Conservation (phyloP, 2,888 invertebrate species). For the Bedellia somnulentella region DNA sequence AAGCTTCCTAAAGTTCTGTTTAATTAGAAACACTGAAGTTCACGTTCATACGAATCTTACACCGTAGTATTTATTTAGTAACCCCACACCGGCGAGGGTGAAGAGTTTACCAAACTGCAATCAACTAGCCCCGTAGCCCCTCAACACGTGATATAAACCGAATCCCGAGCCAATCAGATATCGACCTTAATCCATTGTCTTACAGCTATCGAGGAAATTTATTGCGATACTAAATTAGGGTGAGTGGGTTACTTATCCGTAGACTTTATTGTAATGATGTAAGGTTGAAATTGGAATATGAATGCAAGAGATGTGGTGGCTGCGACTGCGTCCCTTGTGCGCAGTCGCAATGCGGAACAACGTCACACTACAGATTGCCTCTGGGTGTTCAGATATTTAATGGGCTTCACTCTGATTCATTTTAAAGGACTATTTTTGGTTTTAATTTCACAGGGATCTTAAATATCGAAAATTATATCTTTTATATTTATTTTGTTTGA, state of each 20-base stretch:
- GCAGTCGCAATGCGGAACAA: conserved; percentile 40
- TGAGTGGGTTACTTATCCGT: conserved; percentile 18
- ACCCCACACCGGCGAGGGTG: conserved; percentile 22
- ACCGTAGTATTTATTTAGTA: conserved; percentile 20
- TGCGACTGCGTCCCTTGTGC: conserved; percentile 24
- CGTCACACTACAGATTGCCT: conserved; percentile 51
- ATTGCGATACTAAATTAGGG: conserved; percentile 11
- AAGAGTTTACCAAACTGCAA: conserved; percentile 41
- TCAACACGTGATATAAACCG: conserved; percentile 36
- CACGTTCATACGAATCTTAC: no score
- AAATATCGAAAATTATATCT: no score
- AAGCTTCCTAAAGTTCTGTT: no score
- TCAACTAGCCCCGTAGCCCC: conserved; percentile 38
- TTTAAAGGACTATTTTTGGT: no score
- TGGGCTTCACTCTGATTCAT: no score
- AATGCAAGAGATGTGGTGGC: conserved; percentile 13
- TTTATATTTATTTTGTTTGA: no score
- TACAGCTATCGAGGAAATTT: not conserved
- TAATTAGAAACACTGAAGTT: no score
- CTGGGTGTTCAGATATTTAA: not conserved
- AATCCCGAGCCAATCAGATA: not conserved
- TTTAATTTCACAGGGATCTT: no score
- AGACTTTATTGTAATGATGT: conserved; percentile 30
- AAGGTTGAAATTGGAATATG: conserved; percentile 35
- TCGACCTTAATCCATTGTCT: not conserved